Base-by-base conservation (phyloP, 1,140 invertebrate genomes). In the Aphaenogaster rudis region DNA sequence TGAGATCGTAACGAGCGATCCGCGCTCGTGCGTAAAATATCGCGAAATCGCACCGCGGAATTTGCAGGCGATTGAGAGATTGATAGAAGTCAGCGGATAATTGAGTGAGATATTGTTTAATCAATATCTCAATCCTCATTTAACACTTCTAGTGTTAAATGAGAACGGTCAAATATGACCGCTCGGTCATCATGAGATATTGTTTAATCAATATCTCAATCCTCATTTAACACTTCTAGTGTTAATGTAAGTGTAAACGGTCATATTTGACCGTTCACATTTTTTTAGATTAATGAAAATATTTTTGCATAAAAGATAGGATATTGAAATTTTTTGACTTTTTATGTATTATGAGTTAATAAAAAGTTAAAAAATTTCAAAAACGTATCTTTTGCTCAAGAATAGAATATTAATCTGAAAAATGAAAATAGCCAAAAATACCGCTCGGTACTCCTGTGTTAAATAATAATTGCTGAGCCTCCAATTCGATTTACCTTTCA, bases 181-280 rank as follows among this genome's bases (percentile, higher is more conserved):
- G 28, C 0, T 28, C 28, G 28, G 28, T 28, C 28, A 28, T 28
- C 28, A 28, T 17, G 11, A 69, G 17, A 57, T 54, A 21, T 64
- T 66, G 66, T 81, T 79, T 63, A 59, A 72, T 86, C 66, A 39
- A 5, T 13, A 36, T 7, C 2, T 11, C 11, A 78, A 3, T 64
- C 15, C 1, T 39, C n/a, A 45, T 78, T 36, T 33, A 13, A 54
- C 28, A 28, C 28, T 28, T 28, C 28, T 28, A 28, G 28, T 28
- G 28, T 28, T 28, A 28, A 28, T 28, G 28, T 28, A 28, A 28
- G 28, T 28, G 28, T 28, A 28, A 28, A 28, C 28, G 28, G 28
- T 28, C 28, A 28, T 28, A 28, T 28, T 28, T 28, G 28, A 28
- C 28, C 28, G 28, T 28, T 28, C 28, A 28, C 28, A 28, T 28